A percentile compares a stretch with the other conserved stretches of the same genome.
Evolutionary conservation across 2,888 invertebrate species (phyloP).

Genomic region (Byasa hedistus): DNA sequence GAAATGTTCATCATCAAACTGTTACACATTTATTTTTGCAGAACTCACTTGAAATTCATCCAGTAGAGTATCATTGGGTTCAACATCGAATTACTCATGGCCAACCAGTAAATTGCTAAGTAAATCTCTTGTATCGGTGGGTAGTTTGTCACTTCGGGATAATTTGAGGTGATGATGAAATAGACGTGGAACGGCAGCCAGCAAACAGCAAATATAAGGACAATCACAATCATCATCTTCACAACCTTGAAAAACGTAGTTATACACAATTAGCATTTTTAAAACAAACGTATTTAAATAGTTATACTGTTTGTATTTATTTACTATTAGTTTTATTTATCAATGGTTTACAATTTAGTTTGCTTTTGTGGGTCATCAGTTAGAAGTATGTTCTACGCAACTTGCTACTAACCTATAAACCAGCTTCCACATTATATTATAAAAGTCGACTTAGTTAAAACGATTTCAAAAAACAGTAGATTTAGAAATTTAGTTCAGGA

Average conservation of each 20-base stretch:
- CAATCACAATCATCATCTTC: slow-evolving; percentile 94
- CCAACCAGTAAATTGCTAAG: slow-evolving; percentile 90
- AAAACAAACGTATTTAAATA: not conserved
- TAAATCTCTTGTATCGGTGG: slow-evolving; percentile 88
- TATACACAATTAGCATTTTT: not conserved
- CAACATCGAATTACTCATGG: slow-evolving; percentile 96
- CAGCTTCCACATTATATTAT: too few relatives aligned
- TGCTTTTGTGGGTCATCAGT: too few relatives aligned
- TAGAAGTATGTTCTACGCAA: too few relatives aligned
- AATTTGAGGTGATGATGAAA: slow-evolving; percentile 87
- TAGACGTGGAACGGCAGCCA: slow-evolving; percentile 93
- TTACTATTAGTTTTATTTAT: not conserved
- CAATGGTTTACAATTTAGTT: not conserved
- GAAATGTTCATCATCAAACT: too few relatives aligned
- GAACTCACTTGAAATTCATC: slow-evolving; percentile 91
- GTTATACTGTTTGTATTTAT: too few relatives aligned
- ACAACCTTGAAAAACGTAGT: slow-evolving; percentile 23
- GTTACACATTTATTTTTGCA: not conserved
- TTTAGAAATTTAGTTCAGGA: too few relatives aligned
- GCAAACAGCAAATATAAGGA: slow-evolving; percentile 91
- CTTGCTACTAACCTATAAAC: too few relatives aligned
- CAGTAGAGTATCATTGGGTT: slow-evolving; percentile 94
- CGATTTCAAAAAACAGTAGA: too few relatives aligned
- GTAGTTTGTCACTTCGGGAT: slow-evolving; percentile 83
- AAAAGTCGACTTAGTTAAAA: too few relatives aligned